Conservation (phyloP, 2,888 invertebrate species). For the Electrophaes corylata region DNA sequence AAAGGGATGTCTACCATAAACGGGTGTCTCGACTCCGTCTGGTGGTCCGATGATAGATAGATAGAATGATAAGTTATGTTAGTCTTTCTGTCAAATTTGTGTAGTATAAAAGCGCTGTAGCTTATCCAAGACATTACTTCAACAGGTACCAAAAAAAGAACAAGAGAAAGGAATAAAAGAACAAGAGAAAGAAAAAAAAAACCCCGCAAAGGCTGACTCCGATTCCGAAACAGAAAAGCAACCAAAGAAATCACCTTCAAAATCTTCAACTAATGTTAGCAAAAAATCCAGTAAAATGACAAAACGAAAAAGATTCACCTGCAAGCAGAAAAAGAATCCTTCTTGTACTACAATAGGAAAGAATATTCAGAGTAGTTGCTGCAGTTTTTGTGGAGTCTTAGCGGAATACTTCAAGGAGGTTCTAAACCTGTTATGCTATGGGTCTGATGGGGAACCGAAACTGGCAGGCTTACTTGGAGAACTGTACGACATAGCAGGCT, state of each 20-base stretch:
- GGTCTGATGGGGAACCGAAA: constrained; percentile 11
- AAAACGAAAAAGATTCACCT: constrained; percentile 6
- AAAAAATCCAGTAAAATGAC: not conserved
- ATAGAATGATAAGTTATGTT: no score
- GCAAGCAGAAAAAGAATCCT: constrained; percentile 6
- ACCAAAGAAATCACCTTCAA: not conserved
- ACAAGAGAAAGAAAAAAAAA: no score
- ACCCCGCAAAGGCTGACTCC: no score
- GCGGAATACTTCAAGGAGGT: constrained; percentile 33
- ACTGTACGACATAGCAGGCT: constrained; percentile 7
- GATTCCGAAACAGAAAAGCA: not conserved
- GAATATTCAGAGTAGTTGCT: constrained; percentile 26
- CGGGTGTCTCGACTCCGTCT: no score
- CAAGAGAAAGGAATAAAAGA: not conserved
- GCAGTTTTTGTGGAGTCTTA: constrained; percentile 30
- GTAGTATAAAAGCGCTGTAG: no score
- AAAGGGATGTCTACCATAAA: no score
- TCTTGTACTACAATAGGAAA: constrained; percentile 5
- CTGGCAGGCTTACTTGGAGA: constrained; percentile 21
- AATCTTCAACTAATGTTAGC: not conserved
- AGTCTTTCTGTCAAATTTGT: no score
- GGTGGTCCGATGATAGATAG: no score
- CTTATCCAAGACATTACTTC: not conserved
- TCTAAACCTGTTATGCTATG: constrained; percentile 1
- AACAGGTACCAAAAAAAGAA: not conserved